These are phyloP conservation scores for Rhyacophila brunnea DNA, from an alignment of 1,140 invertebrate species.

Conservation along the genomic window DNA sequence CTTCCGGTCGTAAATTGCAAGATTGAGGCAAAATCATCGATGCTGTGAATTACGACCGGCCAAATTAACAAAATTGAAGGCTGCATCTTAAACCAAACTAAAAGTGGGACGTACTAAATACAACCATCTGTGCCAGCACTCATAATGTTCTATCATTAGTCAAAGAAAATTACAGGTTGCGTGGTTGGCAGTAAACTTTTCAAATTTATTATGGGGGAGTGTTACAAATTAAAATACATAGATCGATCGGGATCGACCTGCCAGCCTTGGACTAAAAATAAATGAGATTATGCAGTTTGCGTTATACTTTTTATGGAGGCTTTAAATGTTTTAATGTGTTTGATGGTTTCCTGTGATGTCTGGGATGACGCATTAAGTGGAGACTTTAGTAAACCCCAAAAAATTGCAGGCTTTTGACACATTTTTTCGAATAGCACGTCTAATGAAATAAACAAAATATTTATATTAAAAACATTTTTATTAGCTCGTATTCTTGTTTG, in stretches of 20 bases:
- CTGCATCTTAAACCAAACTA: constrained; percentile 6
- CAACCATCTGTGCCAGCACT: constrained; percentile 19
- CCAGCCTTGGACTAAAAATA: no score
- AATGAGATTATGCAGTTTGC: not conserved
- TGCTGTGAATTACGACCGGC: constrained; percentile 22
- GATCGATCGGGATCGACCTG: no score
- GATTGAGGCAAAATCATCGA: constrained; percentile 19
- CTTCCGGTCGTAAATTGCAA: constrained; percentile 1
- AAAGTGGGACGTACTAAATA: constrained; percentile 9
- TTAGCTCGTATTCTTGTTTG: no score
- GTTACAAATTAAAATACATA: no score
- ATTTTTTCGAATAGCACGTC: no score
- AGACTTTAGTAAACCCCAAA: no score
- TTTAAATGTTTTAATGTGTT: no score
- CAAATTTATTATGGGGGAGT: constrained; percentile 20
- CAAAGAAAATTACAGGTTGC: constrained; percentile 22
- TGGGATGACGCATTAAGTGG: not conserved
- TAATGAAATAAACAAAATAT: no score
- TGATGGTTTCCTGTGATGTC: not conserved
- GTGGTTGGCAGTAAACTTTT: constrained; percentile 15
- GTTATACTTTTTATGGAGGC: no score
- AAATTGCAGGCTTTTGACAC: no score
- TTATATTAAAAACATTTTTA: no score
- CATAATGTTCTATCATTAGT: constrained; percentile 29
- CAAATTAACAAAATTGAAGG: constrained; percentile 26